Base-by-base conservation (phyloP, 2,113 vertebrate genomes). In the Clarias macrocephalus region DNA sequence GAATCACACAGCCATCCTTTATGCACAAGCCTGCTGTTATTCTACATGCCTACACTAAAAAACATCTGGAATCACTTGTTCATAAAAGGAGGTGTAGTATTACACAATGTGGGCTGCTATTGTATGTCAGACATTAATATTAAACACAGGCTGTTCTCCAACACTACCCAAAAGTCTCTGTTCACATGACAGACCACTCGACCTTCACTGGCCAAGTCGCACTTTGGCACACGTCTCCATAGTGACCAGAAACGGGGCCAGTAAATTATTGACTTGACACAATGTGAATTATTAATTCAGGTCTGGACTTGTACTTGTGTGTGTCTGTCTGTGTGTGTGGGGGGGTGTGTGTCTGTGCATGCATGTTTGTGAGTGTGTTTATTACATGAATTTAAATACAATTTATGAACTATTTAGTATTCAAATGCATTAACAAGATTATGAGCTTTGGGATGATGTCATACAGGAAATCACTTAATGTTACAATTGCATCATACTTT, bases 201-300 rank as follows among this genome's bases (percentile, higher is more conserved):
- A 89, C 82, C 85, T 65, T 52, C 89, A 60, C 80, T 85, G 90
- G 89, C 75, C 84, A 75, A 88, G 88, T 52, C 30, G 57, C 80
- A 16, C 87, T 80, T 93, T 83, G 80, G 3, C 89, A 86, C 84
- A 77, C 66, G 83, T 95, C 88, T n/a, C 93, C 85, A 92, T 93
- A 90, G 92, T 83, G 87, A 94, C 92, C 89, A 88, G 90, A 92
- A 91, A 87, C 86, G 73, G 84, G 77, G 80, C 73, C 85, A 88
- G 94, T 95, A 89, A 95, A 95, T 95, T 93, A 95, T 95, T 96
- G 94, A 95, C 94, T 91, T n/a, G 87, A 90, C 86, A 82, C 70
- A 89, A 88, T 91, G 93, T 96, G 91, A 96, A 96, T 95, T 94
- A 95, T 96, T 95, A 93, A 95, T 73, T 89, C 84, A n/a, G 52